phyloP scores from a whole-genome alignment of 2,113 vertebrate genomes.

The Dermatemys mawii region DNA sequence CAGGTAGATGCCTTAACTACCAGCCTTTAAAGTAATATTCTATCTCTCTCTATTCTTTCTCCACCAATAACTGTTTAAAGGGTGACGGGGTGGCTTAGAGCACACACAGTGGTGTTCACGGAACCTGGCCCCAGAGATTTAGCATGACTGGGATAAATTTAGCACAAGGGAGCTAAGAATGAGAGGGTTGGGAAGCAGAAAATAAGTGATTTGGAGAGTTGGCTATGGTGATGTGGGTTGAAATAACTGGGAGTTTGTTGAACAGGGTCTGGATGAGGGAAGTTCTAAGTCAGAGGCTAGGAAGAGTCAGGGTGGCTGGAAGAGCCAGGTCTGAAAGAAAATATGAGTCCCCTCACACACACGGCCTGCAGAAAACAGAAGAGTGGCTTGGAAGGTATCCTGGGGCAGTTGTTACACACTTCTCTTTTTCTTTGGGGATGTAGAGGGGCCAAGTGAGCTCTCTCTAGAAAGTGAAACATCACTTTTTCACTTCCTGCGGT shows the following conservation, averaged over 20 bases:
- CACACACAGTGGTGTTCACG: accelerated
- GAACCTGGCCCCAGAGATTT: accelerated
- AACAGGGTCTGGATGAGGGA: not conserved
- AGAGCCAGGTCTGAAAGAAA: not conserved
- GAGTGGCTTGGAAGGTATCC: accelerated
- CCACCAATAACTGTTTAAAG: no score
- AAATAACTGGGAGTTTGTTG: not conserved
- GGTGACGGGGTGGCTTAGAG: not conserved
- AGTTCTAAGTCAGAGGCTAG: not conserved
- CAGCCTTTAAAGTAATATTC: no score
- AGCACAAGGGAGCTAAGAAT: not conserved
- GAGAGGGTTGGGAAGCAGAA: not conserved
- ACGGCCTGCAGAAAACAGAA: not conserved
- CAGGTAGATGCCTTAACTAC: no score
- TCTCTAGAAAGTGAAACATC: not conserved
- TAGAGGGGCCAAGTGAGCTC: not conserved
- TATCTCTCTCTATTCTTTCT: no score
- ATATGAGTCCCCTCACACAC: not conserved
- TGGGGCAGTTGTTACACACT: not conserved
- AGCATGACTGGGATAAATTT: not conserved
- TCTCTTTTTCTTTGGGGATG: not conserved
- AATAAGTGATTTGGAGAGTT: not conserved
- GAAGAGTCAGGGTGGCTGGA: not conserved
- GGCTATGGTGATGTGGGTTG: not conserved
- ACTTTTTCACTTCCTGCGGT: not conserved